Base-by-base conservation (phyloP, 1,140 invertebrate species). In the Harlomillsia oculata region DNA sequence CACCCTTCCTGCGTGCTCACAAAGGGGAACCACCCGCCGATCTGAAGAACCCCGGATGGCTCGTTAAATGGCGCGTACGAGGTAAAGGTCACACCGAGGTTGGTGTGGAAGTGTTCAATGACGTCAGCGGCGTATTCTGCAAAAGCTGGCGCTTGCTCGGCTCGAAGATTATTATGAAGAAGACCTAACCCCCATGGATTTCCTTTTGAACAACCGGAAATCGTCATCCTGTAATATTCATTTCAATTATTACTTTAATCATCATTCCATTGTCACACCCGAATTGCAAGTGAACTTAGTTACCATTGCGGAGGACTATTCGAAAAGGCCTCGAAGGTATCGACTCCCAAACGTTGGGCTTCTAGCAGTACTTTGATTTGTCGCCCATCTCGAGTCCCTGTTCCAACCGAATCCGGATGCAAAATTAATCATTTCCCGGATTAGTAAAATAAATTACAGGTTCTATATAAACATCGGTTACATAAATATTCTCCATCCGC, bases 271-370 rank as follows among this genome's bases (percentile, higher is more conserved):
- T 21, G 13, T 23, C 13, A 11, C 21, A 21, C 26, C 20, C 26
- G n/a, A 41, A 11, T 18, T 18, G 18, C 21, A 5, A 29, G 44
- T 18, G 5, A 13, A 32, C 14, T 26, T 29, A 39, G 13, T 18
- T 44, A 63, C 62, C 62, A 64, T 41, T 56, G 45, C 11, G 62
- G 62, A 32, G 62, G 58, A 26, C 39, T 34, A 37, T 64, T 64
- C 3, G 58, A 60, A 50, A 64, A 64, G 0, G 62, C 62, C 58
- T 64, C 62, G 25, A 64, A 60, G 11, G 34, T 58, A 25, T 64
- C 46, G 1, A 30, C 57, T 14, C 62, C 62, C 6, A 58, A 23
- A 5, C n/a, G 29, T 25, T 60, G 53, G 9, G 62, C 57, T 4
- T 23, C 32, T 25, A 23, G 16, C 2, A 63, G 28, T n/a, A 63